A percentile compares a stretch with the other conserved stretches of the same genome.
These are phyloP conservation scores for Xiphydria camelus DNA, from an alignment of 2,888 invertebrate genomes.

Conservation along the genomic window DNA sequence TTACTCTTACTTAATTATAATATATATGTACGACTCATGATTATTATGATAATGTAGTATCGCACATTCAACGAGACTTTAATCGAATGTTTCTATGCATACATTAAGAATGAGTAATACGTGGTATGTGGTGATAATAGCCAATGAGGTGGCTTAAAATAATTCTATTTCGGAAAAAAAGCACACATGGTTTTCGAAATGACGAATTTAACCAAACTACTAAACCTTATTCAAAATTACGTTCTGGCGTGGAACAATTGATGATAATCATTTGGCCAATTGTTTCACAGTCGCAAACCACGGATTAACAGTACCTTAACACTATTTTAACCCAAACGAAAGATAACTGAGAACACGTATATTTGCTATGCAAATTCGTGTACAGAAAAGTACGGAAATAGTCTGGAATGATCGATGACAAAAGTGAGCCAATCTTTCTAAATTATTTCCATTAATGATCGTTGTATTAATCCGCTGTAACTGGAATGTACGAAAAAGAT, in stretches of 20 bases:
- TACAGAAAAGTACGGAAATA: conserved; percentile 3
- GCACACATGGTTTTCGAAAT: too few species aligned
- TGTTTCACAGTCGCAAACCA: conserved; percentile 18
- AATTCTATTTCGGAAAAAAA: too few species aligned
- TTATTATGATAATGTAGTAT: too few species aligned
- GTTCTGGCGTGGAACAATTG: conserved; percentile 11
- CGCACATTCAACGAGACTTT: too few species aligned
- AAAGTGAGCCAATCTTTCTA: conserved; percentile 20
- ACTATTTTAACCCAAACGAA: conserved; percentile 1
- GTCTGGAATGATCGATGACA: conserved; percentile 20
- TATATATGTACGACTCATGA: too few species aligned
- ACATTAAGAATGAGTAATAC: conserved; percentile 8
- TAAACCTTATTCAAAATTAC: conserved; percentile 5
- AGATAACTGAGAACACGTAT: neutral
- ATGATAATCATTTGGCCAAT: conserved; percentile 14
- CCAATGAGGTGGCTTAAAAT: too few species aligned
- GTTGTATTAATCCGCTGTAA: neutral
- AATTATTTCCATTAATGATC: conserved; percentile 1
- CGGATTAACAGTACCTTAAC: conserved; percentile 2
- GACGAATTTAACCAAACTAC: neutral
- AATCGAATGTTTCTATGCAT: too few species aligned
- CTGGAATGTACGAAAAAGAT: neutral
- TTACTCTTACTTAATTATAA: too few species aligned
- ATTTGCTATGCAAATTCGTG: conserved; percentile 1
- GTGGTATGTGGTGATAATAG: conserved; percentile 14